Conservation (phyloP, 2,888 invertebrate species). For the Mimachlamys varia region DNA sequence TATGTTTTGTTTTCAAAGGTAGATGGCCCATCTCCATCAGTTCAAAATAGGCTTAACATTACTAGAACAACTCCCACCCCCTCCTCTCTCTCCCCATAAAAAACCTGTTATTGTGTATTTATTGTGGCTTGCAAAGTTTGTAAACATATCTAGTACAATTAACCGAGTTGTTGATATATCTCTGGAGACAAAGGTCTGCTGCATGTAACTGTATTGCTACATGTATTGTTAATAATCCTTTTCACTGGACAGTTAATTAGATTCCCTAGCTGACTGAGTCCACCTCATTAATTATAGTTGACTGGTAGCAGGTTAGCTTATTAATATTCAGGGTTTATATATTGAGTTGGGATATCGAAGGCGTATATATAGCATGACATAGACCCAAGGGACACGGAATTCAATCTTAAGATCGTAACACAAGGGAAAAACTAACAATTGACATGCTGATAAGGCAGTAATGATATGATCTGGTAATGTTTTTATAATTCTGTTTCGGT, state of each 20-base stretch:
- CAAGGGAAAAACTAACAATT: not conserved
- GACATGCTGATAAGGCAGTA: not conserved
- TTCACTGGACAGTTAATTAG: conserved; percentile 13
- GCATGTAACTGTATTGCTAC: not conserved
- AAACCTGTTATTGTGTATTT: not conserved
- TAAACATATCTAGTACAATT: not conserved
- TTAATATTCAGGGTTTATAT: not conserved
- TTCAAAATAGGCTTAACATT: too few species aligned
- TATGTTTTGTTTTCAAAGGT: not conserved
- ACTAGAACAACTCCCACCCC: too few species aligned
- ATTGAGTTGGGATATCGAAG: not conserved
- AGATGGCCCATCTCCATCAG: not conserved
- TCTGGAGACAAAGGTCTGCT: not conserved
- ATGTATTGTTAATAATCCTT: not conserved
- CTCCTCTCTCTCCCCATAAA: too few species aligned
- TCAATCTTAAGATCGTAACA: conserved; percentile 6
- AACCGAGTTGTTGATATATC: not conserved
- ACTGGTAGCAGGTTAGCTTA: not conserved
- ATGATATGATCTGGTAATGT: not conserved
- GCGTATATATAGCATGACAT: not conserved
- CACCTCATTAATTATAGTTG: conserved; percentile 13
- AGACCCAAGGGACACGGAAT: not conserved
- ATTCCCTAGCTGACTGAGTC: not conserved
- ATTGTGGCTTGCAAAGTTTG: not conserved
- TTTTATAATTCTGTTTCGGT: not conserved